Conservation (phyloP, 2,113 vertebrate species). For the Bubalus kerabau region DNA sequence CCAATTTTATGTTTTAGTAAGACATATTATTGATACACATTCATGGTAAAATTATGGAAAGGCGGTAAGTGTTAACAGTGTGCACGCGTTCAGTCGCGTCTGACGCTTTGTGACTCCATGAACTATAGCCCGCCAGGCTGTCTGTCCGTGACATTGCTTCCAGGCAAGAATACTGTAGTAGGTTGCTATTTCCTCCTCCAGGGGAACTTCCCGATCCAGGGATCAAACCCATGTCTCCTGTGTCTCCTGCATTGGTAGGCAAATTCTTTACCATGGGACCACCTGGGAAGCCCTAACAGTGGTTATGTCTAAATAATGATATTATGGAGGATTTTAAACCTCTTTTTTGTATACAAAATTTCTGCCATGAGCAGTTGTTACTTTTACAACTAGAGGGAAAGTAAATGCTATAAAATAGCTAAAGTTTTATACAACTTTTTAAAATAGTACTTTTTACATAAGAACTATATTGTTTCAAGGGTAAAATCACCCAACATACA, state of each 20-base stretch:
- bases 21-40: neutral
- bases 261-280: neutral
- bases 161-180: neutral
- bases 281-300: neutral
- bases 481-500: neutral
- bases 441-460: neutral
- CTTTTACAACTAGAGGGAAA: neutral
- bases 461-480: neutral
- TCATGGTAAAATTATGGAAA: neutral
- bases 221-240: neutral
- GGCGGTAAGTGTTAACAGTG: neutral
- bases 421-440: neutral
- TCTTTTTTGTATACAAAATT: neutral
- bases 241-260: neutral
- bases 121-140: neutral
- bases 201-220: neutral
- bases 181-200: neutral
- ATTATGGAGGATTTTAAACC: neutral
- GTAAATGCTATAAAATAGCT: neutral
- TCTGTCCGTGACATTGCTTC: neutral
- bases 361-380: neutral
- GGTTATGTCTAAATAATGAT: neutral
- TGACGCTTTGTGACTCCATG: fast-evolving
- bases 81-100: fast-evolving
- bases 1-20: neutral